Evolutionary conservation across 92 coral and sea anemone genomes (phyloP).

Genomic region (Nematostella vectensis): DNA sequence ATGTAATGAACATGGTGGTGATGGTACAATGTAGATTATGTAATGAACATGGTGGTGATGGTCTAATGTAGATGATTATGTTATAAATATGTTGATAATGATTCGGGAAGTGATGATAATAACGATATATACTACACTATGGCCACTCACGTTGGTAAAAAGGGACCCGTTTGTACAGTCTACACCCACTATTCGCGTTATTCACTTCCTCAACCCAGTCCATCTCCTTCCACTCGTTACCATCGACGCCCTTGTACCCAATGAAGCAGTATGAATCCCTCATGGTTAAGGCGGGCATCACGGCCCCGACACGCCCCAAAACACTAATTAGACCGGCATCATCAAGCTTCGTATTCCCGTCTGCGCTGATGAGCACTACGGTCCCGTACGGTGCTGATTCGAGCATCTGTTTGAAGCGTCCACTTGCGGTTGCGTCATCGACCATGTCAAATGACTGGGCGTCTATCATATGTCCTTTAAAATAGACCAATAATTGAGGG

Average conservation of each 20-base stretch:
- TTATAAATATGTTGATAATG: too few species aligned
- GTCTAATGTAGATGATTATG: too few species aligned
- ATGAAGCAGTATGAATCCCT: background rate
- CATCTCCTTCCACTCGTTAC: background rate
- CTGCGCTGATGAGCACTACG: slow-evolving; percentile 1
- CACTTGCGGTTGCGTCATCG: slow-evolving; percentile 11
- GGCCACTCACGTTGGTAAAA: too few species aligned
- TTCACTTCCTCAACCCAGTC: slow-evolving; percentile 8
- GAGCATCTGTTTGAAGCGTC: slow-evolving; percentile 12
- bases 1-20: too few species aligned
- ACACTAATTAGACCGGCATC: slow-evolving; percentile 5
- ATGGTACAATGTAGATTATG: too few species aligned
- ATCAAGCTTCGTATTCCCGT: background rate
- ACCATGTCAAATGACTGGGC: slow-evolving; percentile 2
- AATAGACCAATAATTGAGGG: too few species aligned
- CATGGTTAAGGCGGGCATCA: slow-evolving; percentile 1
- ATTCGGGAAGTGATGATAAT: too few species aligned
- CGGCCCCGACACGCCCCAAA: slow-evolving; percentile 14
- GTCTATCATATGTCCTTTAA: slow-evolving; percentile 8
- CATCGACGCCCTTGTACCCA: slow-evolving; percentile 22
- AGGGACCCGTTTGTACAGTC: too few species aligned
- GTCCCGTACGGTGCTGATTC: slow-evolving; percentile 11
- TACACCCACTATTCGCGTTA: background rate
- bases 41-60: too few species aligned
- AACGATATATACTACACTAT: too few species aligned